Percentiles rank a stretch among this genome's conserved stretches.
Evolutionary conservation across 2,797 vertebrate genomes (phyloP).

Genomic region (Ctenopoma kingsleyae): DNA sequence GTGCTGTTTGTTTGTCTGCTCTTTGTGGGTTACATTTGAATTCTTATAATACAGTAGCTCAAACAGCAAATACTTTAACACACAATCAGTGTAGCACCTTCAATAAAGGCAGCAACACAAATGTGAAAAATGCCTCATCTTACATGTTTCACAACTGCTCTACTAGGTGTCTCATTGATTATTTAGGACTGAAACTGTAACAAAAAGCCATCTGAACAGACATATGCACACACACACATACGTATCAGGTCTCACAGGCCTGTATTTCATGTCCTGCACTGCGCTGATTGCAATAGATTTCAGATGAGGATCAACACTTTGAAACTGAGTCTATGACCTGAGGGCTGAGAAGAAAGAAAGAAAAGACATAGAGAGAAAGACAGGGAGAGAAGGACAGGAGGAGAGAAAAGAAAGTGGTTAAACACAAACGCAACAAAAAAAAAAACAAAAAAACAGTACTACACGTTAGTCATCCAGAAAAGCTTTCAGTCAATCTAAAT

Average conservation of each 20-base stretch:
- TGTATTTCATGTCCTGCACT: conserved; percentile 66
- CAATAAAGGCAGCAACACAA: conserved; percentile 10
- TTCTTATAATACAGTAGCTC: neutral
- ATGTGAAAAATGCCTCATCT: conserved; percentile 11
- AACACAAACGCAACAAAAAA: conserved; percentile 42
- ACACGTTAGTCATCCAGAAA: conserved; percentile 44
- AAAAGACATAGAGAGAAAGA: conserved; percentile 44
- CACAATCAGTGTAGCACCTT: neutral
- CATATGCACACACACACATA: conserved; percentile 32
- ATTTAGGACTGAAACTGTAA: conserved; percentile 62
- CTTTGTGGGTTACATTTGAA: neutral
- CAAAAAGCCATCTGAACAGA: conserved; percentile 55
- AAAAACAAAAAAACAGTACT: conserved; percentile 61
- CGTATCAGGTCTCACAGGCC: conserved; percentile 58
- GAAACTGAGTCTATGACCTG: conserved; percentile 88
- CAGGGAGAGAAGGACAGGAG: conserved; percentile 3
- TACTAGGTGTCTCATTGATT: conserved; percentile 64
- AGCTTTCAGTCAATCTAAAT: conserved; percentile 37
- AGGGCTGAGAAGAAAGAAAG: conserved; percentile 77
- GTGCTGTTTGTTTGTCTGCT: too few relatives aligned
- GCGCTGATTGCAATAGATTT: conserved; percentile 88
- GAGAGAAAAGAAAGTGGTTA: conserved; percentile 38
- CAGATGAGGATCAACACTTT: conserved; percentile 90
- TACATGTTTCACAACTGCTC: conserved; percentile 49
- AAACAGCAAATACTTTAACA: neutral